Evolutionary conservation across 2,888 invertebrate species (phyloP).

Genomic region (Lysandra coridon): DNA sequence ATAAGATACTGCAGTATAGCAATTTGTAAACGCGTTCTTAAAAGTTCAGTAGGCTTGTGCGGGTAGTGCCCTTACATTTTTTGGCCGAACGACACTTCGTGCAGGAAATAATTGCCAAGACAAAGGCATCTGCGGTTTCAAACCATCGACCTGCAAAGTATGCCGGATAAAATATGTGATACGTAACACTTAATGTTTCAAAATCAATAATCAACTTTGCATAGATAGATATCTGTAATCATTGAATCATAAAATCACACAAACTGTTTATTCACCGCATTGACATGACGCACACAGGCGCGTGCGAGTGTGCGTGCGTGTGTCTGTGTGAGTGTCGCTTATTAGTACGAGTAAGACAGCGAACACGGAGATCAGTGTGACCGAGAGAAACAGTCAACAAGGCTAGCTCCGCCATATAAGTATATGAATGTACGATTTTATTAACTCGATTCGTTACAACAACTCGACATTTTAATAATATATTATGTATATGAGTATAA

Average conservation of each 20-base stretch:
- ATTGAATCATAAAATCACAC: slow-evolving; percentile 77
- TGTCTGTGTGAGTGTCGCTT: slow-evolving; percentile 53
- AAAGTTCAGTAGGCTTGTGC: not conserved
- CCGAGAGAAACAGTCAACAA: slow-evolving; percentile 67
- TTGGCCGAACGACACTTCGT: not conserved
- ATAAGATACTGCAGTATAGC: not conserved
- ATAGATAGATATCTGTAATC: slow-evolving; percentile 74
- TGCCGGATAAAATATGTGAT: slow-evolving; percentile 34
- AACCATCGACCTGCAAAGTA: too few species aligned
- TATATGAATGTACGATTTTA: slow-evolving; percentile 77
- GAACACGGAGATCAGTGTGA: slow-evolving; percentile 54
- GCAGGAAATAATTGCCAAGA: not conserved
- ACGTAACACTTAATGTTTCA: slow-evolving; percentile 56
- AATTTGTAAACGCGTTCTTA: not conserved
- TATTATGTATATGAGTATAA: slow-evolving; percentile 59
- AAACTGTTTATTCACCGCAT: slow-evolving; percentile 78
- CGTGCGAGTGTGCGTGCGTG: slow-evolving; percentile 49
- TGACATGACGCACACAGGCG: slow-evolving; percentile 58
- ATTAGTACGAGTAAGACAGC: slow-evolving; percentile 71
- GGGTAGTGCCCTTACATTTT: not conserved
- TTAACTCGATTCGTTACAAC: slow-evolving; percentile 74
- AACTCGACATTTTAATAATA: slow-evolving; percentile 73
- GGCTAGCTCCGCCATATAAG: slow-evolving; percentile 76
- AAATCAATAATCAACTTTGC: slow-evolving; percentile 71
- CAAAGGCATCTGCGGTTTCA: not conserved